Conservation (phyloP, 2,113 vertebrate genomes). For the Macrotis lagotis region DNA sequence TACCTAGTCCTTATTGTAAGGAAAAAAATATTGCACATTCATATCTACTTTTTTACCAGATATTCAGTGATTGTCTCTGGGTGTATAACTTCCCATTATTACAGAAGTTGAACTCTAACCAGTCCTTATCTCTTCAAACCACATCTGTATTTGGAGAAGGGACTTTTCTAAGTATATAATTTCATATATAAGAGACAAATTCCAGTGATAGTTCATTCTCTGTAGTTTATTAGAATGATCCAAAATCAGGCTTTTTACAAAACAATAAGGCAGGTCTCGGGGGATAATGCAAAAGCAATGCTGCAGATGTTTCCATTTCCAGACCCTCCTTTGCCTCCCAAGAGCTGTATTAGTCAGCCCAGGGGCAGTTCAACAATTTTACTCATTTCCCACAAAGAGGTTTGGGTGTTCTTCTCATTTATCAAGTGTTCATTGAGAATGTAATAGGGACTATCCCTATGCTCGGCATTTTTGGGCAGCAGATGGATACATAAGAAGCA, state of each 20-base stretch:
- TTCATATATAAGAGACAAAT: not conserved
- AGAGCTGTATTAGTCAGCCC: conserved; percentile 8
- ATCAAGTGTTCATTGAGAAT: conserved; percentile 14
- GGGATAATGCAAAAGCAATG: not conserved
- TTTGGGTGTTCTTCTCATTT: conserved; percentile 16
- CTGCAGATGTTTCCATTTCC: not conserved
- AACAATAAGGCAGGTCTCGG: not conserved
- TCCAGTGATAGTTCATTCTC: not conserved
- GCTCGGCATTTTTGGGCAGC: not conserved
- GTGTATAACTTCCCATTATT: accelerated
- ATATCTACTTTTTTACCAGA: not conserved
- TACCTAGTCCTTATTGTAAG: not conserved
- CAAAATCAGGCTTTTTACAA: conserved; percentile 24
- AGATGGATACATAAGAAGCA: not conserved
- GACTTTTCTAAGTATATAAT: not conserved
- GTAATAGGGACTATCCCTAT: not conserved
- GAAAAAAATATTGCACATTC: conserved; percentile 9
- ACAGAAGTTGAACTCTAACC: not conserved
- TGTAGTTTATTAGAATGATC: conserved; percentile 2
- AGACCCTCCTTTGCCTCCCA: not conserved
- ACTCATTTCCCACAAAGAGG: conserved; percentile 38
- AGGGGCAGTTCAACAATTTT: not conserved
- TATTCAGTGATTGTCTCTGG: conserved; percentile 4
- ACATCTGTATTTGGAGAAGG: not conserved
- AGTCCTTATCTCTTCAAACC: not conserved